Conservation (phyloP, 2,113 vertebrate genomes). For the Bettongia penicillata region DNA sequence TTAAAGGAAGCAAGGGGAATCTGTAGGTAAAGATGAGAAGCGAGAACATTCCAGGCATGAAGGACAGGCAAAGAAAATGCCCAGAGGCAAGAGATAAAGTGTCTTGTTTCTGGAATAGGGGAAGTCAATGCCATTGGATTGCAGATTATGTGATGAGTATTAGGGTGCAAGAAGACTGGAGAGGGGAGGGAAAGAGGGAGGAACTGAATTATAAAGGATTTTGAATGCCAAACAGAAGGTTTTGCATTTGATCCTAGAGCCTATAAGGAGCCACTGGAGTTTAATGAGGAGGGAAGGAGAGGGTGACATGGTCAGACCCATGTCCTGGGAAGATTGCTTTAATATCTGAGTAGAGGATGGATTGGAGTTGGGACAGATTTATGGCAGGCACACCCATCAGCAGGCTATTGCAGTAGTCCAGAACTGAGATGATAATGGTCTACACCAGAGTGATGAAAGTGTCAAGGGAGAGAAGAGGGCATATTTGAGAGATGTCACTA, state of each 20-base stretch:
- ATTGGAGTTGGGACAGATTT: not conserved
- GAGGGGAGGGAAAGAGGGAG: not conserved
- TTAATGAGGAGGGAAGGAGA: not conserved
- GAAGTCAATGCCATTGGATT: not conserved
- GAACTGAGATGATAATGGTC: not conserved
- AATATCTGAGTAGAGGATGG: not conserved
- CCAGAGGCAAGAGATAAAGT: not conserved
- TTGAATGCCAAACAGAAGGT: not conserved
- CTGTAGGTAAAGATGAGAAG: not conserved
- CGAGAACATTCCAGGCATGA: not conserved
- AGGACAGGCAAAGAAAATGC: not conserved
- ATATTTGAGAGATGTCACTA: too few species aligned
- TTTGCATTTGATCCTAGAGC: not conserved
- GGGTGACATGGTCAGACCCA: not conserved
- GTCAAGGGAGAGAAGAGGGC: not conserved
- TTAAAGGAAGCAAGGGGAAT: not conserved
- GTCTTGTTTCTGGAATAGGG: not conserved
- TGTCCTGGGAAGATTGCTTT: not conserved
- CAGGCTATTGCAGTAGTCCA: not conserved
- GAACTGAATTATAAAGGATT: not conserved
- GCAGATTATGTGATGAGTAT: too few species aligned
- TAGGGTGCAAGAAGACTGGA: not conserved
- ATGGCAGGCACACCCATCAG: not conserved
- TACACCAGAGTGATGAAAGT: not conserved
- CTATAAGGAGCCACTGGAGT: not conserved